Percentiles rank a stretch among this genome's conserved stretches.
Evolutionary conservation across 2,113 vertebrate genomes (phyloP).

Genomic region (Pristiophorus japonicus): DNA sequence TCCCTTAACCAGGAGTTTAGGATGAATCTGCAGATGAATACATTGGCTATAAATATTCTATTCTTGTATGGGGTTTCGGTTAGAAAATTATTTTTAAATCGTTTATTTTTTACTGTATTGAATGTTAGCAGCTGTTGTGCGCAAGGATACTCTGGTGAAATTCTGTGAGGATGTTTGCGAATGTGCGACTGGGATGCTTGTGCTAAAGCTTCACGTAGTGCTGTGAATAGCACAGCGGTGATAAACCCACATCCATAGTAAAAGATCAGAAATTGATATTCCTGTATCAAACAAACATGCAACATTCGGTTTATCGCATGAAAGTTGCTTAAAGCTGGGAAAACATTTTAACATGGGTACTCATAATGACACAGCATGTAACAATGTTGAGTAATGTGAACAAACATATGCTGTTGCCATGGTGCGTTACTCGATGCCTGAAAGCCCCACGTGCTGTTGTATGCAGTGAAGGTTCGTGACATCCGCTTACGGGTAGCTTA

Average conservation of each 20-base stretch:
- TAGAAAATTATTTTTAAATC: constrained; percentile 20
- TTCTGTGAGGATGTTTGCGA: neutral
- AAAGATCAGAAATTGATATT: neutral
- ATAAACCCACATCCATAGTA: neutral
- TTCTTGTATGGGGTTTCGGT: neutral
- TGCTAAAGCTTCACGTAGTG: neutral
- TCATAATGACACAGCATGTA: neutral
- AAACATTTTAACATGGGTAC: neutral
- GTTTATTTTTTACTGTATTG: neutral
- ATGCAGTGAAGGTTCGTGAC: neutral
- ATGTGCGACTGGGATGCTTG: neutral
- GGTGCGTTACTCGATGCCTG: constrained; percentile 10
- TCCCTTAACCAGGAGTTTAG: constrained; percentile 20
- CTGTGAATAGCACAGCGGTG: neutral
- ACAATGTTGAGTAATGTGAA: neutral
- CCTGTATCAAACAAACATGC: neutral
- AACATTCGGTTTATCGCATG: neutral
- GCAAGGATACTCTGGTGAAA: neutral
- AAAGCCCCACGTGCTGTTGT: neutral
- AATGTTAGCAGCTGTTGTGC: constrained; percentile 11
- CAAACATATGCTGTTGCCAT: neutral
- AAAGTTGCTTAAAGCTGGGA: neutral
- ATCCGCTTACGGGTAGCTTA: neutral
- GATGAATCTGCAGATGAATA: constrained; percentile 5
- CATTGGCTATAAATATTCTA: constrained; percentile 21